phyloP scores from a whole-genome alignment of 2,888 invertebrate genomes.

The Hirudinaria manillensis region DNA sequence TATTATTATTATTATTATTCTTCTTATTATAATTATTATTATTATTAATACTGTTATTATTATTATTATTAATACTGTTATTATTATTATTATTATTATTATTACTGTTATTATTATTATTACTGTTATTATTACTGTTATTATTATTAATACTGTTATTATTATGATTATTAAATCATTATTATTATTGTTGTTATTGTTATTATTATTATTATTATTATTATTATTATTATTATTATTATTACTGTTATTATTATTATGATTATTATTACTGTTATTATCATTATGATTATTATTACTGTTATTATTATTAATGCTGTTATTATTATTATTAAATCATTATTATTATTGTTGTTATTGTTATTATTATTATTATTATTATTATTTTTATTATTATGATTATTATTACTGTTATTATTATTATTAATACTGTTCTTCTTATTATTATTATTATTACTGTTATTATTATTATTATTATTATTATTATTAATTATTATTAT shows the following conservation, averaged over 20 bases:
- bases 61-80: no score
- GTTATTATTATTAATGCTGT: no score
- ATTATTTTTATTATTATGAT: background rate
- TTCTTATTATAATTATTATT: background rate
- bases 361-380: background rate
- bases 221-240: background rate
- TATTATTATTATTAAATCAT: no score
- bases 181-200: no score
- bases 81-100: conserved; percentile 7
- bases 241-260: background rate
- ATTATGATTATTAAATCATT: no score
- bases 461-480: background rate
- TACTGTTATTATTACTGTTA: background rate
- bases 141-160: no score
- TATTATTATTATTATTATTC: no score
- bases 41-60: background rate
- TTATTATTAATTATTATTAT: no score
- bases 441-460: background rate
- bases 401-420: background rate
- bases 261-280: conserved; percentile 12
- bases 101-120: conserved; percentile 1
- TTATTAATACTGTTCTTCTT: background rate
- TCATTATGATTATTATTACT: background rate
- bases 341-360: background rate
- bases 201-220: no score